A percentile compares a stretch with the other conserved stretches of the same genome.
These are phyloP conservation scores for Buteo buteo DNA, from an alignment of 2,113 vertebrate genomes.

Conservation along the genomic window DNA sequence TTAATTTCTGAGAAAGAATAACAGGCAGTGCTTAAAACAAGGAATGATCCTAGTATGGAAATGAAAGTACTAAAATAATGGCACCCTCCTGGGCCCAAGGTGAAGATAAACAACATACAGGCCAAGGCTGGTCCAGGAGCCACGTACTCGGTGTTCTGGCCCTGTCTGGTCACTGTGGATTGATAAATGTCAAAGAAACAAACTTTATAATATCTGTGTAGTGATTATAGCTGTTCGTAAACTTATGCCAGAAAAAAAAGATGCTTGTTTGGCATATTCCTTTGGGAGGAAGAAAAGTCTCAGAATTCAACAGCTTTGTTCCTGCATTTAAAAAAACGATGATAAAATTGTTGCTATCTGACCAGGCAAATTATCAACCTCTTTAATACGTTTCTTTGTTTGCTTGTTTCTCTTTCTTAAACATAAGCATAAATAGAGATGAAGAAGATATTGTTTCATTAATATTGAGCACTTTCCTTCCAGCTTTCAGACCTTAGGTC, in stretches of 20 bases:
- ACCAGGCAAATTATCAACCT: background rate
- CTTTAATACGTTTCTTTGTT: background rate
- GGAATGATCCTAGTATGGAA: background rate
- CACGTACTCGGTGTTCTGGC: rapidly evolving
- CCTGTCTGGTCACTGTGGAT: background rate
- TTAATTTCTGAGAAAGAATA: background rate
- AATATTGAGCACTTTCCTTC: background rate
- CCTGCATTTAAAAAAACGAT: background rate
- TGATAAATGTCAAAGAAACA: background rate
- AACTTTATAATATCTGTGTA: background rate
- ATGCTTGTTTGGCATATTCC: background rate
- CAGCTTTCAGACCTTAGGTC: background rate
- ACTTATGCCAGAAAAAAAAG: background rate
- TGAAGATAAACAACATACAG: background rate
- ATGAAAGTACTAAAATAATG: background rate
- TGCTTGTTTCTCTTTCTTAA: background rate
- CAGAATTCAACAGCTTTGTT: background rate
- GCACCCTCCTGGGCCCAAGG: background rate
- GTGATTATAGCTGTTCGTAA: background rate
- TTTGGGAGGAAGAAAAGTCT: background rate
- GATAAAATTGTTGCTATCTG: background rate
- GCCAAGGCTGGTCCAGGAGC: background rate
- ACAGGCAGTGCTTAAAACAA: background rate
- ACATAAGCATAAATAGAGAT: background rate
- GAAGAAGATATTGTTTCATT: background rate